phyloP scores from a whole-genome alignment of 2,113 vertebrate genomes.

The Archilochus colubris region DNA sequence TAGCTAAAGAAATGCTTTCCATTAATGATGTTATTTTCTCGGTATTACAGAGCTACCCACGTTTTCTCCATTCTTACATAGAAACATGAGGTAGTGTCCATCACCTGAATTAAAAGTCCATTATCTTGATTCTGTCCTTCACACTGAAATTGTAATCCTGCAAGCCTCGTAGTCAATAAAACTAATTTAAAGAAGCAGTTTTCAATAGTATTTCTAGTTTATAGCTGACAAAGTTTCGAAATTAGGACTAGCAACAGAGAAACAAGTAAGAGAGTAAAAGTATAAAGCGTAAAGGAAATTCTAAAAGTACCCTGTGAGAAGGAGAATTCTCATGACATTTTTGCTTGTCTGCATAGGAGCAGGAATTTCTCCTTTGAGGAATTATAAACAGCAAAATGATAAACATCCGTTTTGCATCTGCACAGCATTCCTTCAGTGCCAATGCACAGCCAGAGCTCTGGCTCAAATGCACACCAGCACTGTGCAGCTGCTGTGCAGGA shows the following conservation, averaged over 20 bases:
- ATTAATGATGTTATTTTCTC: slow-evolving; percentile 18
- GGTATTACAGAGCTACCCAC: neutral
- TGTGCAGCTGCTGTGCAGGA: neutral
- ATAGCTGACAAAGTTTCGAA: neutral
- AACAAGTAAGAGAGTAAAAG: neutral
- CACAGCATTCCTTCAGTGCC: neutral
- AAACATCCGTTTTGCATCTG: neutral
- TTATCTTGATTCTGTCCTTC: slow-evolving; percentile 4
- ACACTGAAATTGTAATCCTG: neutral
- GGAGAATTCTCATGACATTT: neutral
- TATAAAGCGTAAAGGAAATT: neutral
- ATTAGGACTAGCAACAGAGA: neutral
- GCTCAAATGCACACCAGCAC: fast-evolving
- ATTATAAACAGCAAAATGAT: neutral
- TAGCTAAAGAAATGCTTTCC: neutral
- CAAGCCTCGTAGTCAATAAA: neutral
- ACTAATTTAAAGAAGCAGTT: neutral
- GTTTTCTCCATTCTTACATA: neutral
- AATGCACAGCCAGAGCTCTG: neutral
- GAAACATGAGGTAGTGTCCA: neutral
- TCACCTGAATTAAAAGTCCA: slow-evolving; percentile 39
- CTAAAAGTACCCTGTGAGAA: neutral
- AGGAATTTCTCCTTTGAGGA: neutral
- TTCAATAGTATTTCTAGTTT: neutral
- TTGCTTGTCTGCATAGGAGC: neutral